A percentile compares a stretch with the other conserved stretches of the same genome.
phyloP scores from a whole-genome alignment of 1,140 invertebrate species.

The Bombus waltoni region DNA sequence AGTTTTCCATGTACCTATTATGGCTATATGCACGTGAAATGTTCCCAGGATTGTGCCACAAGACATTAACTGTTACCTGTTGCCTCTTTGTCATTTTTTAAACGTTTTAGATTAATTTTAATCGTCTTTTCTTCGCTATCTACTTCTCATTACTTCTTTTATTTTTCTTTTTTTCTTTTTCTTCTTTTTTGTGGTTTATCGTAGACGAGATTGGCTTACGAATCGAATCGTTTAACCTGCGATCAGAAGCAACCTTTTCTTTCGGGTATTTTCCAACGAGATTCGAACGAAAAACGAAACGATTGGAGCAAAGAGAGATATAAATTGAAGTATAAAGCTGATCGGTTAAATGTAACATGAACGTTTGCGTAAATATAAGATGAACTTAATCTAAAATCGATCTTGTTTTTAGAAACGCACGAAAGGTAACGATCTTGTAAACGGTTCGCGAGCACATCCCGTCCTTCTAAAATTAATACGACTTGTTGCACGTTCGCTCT shows the following conservation, averaged over 20 bases:
- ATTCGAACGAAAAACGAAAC: not conserved
- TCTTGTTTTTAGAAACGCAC: not conserved
- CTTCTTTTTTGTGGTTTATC: conserved; percentile 15
- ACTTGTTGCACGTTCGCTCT: conserved; percentile 72
- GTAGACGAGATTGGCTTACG: conserved; percentile 26
- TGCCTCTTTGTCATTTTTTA: conserved; percentile 66
- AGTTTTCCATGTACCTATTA: conserved; percentile 63
- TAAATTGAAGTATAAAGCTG: too few relatives aligned
- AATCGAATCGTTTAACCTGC: not conserved
- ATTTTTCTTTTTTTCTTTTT: not conserved
- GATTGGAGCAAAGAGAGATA: too few relatives aligned
- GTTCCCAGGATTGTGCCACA: conserved; percentile 74
- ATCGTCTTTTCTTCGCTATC: not conserved
- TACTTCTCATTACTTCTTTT: conserved; percentile 2
- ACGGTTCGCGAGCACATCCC: conserved; percentile 37
- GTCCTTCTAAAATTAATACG: conserved; percentile 16
- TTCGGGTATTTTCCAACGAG: not conserved
- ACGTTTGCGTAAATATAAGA: too few relatives aligned
- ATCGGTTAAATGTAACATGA: too few relatives aligned
- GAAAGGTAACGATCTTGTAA: not conserved
- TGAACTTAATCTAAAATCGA: too few relatives aligned
- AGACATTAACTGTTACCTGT: conserved; percentile 76
- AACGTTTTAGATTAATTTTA: conserved; percentile 22
- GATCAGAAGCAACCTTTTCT: not conserved
- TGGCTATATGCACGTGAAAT: conserved; percentile 69